phyloP scores from a whole-genome alignment of 2,888 invertebrate genomes.

The Corbicula japonica region DNA sequence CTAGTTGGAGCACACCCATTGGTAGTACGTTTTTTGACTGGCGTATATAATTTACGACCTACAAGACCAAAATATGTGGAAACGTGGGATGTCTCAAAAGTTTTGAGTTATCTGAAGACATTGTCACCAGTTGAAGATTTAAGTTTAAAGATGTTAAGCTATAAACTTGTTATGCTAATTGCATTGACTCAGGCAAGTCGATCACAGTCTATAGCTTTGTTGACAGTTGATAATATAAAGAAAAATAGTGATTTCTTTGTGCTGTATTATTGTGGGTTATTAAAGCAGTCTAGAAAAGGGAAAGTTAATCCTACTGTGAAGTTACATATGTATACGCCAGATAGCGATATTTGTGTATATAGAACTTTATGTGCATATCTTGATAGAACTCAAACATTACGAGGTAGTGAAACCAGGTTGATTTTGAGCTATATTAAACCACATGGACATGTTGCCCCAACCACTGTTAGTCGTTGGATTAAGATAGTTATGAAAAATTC shows the following conservation, averaged over 20 bases:
- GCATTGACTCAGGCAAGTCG: constrained; percentile 32
- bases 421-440: too few species aligned
- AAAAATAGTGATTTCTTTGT: constrained; percentile 14
- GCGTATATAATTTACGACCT: constrained; percentile 51
- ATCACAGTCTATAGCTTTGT: constrained; percentile 13
- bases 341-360: constrained; percentile 19
- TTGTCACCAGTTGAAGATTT: constrained; percentile 23
- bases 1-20: constrained; percentile 45
- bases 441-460: too few species aligned
- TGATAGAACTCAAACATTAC: too few species aligned
- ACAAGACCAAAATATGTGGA: constrained; percentile 21
- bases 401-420: too few species aligned
- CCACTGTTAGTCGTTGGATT: too few species aligned
- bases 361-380: constrained; percentile 14
- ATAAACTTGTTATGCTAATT: constrained; percentile 36
- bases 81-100: constrained; percentile 43
- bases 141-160: constrained; percentile 18
- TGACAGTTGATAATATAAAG: constrained; percentile 5
- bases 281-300: constrained; percentile 19
- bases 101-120: constrained; percentile 26
- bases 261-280: constrained; percentile 22
- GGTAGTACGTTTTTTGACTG: constrained; percentile 58
- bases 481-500: too few species aligned
- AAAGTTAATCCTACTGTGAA: background rate
- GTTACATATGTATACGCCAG: constrained; percentile 10